These are phyloP conservation scores for Baccha elongata DNA, from an alignment of 2,888 invertebrate species.

Conservation along the genomic window DNA sequence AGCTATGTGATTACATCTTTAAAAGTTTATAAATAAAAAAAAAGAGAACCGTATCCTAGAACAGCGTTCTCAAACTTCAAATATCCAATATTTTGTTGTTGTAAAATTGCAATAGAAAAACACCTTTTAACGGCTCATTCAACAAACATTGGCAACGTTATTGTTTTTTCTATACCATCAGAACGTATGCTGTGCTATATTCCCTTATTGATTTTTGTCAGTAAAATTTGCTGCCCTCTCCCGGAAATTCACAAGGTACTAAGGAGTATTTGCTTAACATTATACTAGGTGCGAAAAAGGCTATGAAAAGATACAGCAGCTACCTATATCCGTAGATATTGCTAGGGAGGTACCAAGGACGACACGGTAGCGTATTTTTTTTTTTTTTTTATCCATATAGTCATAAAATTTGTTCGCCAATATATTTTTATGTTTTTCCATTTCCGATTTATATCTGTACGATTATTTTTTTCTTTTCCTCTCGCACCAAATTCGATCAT, in stretches of 20 bases:
- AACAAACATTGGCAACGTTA: slow-evolving; percentile 48
- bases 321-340: slow-evolving; percentile 8
- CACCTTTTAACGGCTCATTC: slow-evolving; percentile 67
- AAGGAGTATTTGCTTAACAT: slow-evolving; percentile 8
- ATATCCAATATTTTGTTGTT: slow-evolving; percentile 30
- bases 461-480: slow-evolving; percentile 2
- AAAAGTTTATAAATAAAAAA: slow-evolving; percentile 46
- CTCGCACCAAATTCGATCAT: slow-evolving; percentile 40
- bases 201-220: slow-evolving; percentile 21
- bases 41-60: neutral
- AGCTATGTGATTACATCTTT: slow-evolving; percentile 55
- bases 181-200: slow-evolving; percentile 33
- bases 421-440: slow-evolving; percentile 70
- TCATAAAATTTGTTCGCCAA: slow-evolving; percentile 70
- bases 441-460: slow-evolving; percentile 62
- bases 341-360: neutral
- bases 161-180: slow-evolving; percentile 19
- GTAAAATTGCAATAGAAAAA: slow-evolving; percentile 10
- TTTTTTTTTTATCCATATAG: slow-evolving; percentile 42
- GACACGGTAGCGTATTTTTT: slow-evolving; percentile 38
- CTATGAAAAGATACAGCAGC: slow-evolving; percentile 27
- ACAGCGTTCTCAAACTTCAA: neutral
- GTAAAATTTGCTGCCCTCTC: neutral
- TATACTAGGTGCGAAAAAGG: slow-evolving; percentile 44
- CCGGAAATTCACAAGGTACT: neutral